Conservation (phyloP, 2,888 invertebrate species). For the Hipparchia sbordonii region DNA sequence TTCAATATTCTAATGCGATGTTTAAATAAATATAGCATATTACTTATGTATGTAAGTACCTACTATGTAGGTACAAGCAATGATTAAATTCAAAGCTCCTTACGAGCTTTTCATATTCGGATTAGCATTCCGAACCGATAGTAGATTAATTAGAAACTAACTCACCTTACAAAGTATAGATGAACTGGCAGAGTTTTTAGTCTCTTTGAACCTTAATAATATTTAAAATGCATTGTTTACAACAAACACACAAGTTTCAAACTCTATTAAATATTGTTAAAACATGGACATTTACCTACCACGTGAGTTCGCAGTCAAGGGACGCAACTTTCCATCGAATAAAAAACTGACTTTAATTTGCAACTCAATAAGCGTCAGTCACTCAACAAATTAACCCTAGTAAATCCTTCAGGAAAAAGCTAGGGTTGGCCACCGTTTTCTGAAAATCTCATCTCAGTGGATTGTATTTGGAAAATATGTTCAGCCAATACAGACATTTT, state of each 20-base stretch:
- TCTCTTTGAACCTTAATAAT: neutral
- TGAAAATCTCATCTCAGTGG: neutral
- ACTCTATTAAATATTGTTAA: no score
- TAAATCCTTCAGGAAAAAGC: conserved; percentile 8
- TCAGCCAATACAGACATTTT: no score
- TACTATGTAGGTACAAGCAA: neutral
- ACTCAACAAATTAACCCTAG: conserved; percentile 7
- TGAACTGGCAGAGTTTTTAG: neutral
- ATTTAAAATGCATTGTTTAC: neutral
- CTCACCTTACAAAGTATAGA: neutral
- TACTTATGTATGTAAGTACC: neutral
- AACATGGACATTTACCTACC: no score
- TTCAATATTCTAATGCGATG: no score
- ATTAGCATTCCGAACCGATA: neutral
- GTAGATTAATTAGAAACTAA: conserved; percentile 7
- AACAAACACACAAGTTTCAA: neutral
- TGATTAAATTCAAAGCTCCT: neutral
- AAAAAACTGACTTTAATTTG: conserved; percentile 1
- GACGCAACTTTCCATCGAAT: no score
- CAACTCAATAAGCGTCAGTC: conserved; percentile 13
- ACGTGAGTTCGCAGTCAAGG: no score
- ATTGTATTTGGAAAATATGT: no score
- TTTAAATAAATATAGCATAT: no score
- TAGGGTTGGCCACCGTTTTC: neutral
- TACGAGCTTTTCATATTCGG: neutral